These are phyloP conservation scores for Pandemis corylana DNA, from an alignment of 2,888 invertebrate genomes.

Conservation along the genomic window DNA sequence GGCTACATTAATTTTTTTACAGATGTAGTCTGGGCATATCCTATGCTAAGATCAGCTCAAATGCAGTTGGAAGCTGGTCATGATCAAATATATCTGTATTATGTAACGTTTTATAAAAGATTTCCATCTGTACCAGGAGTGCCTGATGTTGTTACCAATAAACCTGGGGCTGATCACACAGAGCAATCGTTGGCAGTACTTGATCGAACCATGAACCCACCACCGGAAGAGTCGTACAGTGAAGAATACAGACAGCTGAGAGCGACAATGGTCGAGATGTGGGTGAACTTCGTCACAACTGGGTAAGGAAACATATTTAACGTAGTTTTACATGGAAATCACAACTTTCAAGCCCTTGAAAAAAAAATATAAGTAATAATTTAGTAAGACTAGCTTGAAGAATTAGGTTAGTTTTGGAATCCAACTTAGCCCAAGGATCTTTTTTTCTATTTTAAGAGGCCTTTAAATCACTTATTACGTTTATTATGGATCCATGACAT, in stretches of 20 bases:
- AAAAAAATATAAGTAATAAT: too few species aligned
- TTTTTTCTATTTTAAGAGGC: too few species aligned
- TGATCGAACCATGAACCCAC: conserved; percentile 32
- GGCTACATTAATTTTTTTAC: conserved; percentile 18
- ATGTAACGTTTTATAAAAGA: conserved; percentile 2
- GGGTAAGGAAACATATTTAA: background rate
- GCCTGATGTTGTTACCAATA: conserved; percentile 41
- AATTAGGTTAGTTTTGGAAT: too few species aligned
- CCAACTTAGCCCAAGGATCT: too few species aligned
- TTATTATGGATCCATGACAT: too few species aligned
- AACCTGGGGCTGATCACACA: conserved; percentile 54
- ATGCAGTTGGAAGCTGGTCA: conserved; percentile 3
- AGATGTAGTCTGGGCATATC: conserved; percentile 6
- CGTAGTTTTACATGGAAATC: too few species aligned
- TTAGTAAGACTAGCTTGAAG: too few species aligned
- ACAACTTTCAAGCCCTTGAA: too few species aligned
- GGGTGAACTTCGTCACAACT: conserved; percentile 18
- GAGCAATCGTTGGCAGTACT: conserved; percentile 51
- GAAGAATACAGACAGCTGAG: conserved; percentile 15
- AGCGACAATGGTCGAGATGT: conserved; percentile 9
- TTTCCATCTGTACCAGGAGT: conserved; percentile 17
- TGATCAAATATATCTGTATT: conserved; percentile 7
- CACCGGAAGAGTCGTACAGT: background rate
- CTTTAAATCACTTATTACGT: too few species aligned
- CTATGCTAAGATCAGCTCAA: conserved; percentile 12